Evolutionary conservation across 2,888 invertebrate species (phyloP).

Genomic region (Prosapia bicincta): DNA sequence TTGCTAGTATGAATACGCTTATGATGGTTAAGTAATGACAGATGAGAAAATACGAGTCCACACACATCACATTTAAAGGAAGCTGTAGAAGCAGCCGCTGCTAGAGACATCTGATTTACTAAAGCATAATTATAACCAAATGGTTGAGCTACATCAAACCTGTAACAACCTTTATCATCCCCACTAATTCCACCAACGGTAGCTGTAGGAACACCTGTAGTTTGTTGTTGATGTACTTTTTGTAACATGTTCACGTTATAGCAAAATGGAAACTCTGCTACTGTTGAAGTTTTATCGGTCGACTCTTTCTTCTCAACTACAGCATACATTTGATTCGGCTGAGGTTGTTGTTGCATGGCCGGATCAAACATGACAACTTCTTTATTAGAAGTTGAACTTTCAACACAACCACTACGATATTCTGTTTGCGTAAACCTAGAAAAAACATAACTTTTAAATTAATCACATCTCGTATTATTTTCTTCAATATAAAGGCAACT

Average conservation of each 20-base stretch:
- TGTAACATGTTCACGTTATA: slow-evolving; percentile 53
- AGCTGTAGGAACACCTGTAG: slow-evolving; percentile 33
- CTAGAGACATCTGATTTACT: slow-evolving; percentile 81
- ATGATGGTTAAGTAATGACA: slow-evolving; percentile 78
- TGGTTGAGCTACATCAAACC: slow-evolving; percentile 49
- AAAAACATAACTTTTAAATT: too few relatives aligned
- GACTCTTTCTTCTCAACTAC: slow-evolving; percentile 38
- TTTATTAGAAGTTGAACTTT: slow-evolving; percentile 29
- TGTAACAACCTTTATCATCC: slow-evolving; percentile 51
- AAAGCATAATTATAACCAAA: slow-evolving; percentile 72
- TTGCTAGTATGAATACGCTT: slow-evolving; percentile 63
- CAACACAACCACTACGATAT: slow-evolving; percentile 31
- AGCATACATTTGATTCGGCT: slow-evolving; percentile 33
- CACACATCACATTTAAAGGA: slow-evolving; percentile 88
- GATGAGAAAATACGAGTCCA: slow-evolving; percentile 79
- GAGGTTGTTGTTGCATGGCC: slow-evolving; percentile 32
- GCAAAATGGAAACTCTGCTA: slow-evolving; percentile 51
- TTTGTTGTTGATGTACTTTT: slow-evolving; percentile 44
- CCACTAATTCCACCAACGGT: slow-evolving; percentile 48
- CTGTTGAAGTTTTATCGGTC: slow-evolving; percentile 41
- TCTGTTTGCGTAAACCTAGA: slow-evolving; percentile 38
- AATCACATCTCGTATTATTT: too few relatives aligned
- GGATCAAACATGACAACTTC: slow-evolving; percentile 28
- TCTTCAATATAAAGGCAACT: too few relatives aligned
- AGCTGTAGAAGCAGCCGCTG: slow-evolving; percentile 61